Conservation (phyloP, 2,888 invertebrate genomes). For the Leptinotarsa haldemani region DNA sequence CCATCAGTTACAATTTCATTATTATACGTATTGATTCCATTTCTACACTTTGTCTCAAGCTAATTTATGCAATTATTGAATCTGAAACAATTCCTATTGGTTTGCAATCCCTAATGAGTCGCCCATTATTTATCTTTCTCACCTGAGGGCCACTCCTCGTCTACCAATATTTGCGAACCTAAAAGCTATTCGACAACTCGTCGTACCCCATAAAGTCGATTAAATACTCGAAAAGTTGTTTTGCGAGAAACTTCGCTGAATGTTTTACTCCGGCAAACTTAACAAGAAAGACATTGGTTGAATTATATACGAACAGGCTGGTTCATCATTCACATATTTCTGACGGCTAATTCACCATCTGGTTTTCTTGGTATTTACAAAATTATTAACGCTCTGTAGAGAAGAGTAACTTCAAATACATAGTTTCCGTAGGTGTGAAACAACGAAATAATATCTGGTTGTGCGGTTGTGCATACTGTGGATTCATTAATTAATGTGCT, state of each 20-base stretch:
- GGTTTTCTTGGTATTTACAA: constrained; percentile 5
- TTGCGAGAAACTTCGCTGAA: constrained; percentile 6
- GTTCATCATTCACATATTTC: constrained; percentile 19
- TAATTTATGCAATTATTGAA: background rate
- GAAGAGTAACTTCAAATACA: constrained; percentile 5
- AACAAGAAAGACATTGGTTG: constrained; percentile 10
- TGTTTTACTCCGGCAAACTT: constrained; percentile 9
- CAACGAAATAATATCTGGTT: constrained; percentile 19
- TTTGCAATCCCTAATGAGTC: constrained; percentile 10
- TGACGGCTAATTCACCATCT: constrained; percentile 10
- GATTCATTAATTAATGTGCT: constrained; percentile 19
- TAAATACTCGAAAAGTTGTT: constrained; percentile 19
- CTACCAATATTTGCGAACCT: constrained; percentile 18
- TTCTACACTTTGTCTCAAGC: background rate
- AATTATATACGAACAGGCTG: constrained; percentile 17
- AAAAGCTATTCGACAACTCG: constrained; percentile 22
- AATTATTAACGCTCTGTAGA: constrained; percentile 1
- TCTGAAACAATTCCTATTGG: constrained; percentile 4
- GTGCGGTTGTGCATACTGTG: constrained; percentile 11
- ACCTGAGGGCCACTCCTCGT: constrained; percentile 26
- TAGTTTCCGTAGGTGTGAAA: constrained; percentile 2
- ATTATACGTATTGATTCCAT: no score
- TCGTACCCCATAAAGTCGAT: constrained; percentile 14
- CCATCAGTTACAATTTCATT: no score
- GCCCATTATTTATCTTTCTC: constrained; percentile 6